phyloP scores from a whole-genome alignment of 2,797 vertebrate genomes.

The Urocyon cinereoargenteus region DNA sequence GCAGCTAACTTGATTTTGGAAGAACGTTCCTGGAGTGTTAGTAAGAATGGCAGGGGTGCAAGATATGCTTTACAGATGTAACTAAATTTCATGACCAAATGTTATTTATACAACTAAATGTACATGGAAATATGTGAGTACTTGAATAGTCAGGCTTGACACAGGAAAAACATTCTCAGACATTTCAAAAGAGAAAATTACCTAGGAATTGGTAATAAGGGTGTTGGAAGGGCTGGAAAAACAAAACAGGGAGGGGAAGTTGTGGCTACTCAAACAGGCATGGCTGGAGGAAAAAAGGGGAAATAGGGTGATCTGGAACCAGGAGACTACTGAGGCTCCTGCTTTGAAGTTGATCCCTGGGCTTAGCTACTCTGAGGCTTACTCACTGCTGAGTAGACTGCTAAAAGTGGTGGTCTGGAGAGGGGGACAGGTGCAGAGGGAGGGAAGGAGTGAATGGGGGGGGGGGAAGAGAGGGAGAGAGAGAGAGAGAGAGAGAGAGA shows the following conservation, averaged over 20 bases:
- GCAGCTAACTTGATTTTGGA: neutral
- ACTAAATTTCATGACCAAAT: neutral
- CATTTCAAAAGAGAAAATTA: conserved; percentile 51
- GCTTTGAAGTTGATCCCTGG: no score
- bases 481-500: neutral
- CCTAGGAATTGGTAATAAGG: neutral
- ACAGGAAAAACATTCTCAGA: neutral
- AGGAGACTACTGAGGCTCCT: neutral
- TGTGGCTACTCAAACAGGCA: neutral
- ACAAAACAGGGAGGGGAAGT: neutral
- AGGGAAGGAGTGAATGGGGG: neutral
- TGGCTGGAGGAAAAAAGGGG: neutral
- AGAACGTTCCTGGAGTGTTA: neutral
- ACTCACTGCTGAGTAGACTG: neutral
- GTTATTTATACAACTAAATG: neutral
- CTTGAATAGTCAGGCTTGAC: neutral
- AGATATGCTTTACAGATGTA: neutral
- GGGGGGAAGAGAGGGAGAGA: no score
- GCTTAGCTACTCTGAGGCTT: neutral
- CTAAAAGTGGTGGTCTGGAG: neutral
- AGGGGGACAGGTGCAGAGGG: neutral
- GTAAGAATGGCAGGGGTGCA: neutral
- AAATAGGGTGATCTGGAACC: neutral
- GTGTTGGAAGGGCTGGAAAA: neutral
- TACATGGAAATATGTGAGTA: neutral